phyloP scores from a whole-genome alignment of 2,888 invertebrate species.

The Baronia brevicornis region DNA sequence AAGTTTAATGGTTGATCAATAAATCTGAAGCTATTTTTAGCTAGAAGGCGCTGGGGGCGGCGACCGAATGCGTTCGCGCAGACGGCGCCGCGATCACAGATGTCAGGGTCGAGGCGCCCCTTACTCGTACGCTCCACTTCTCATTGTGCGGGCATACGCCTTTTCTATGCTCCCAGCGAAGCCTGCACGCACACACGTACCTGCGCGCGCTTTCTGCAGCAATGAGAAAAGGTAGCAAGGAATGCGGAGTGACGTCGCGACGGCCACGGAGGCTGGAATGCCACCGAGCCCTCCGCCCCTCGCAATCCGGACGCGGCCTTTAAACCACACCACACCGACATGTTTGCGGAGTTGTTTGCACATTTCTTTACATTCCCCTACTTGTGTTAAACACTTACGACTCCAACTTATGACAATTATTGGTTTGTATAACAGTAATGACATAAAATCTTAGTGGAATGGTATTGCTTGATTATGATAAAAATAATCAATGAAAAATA shows the following conservation, averaged over 20 bases:
- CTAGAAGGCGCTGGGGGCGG: conserved; percentile 53
- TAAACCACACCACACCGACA: conserved; percentile 72
- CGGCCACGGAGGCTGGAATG: conserved; percentile 64
- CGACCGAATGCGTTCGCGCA: conserved; percentile 38
- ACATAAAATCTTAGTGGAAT: no score
- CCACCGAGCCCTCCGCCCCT: conserved; percentile 60
- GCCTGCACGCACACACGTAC: conserved; percentile 11
- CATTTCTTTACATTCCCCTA: conserved; percentile 70
- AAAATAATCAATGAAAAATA: no score
- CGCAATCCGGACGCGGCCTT: conserved; percentile 72
- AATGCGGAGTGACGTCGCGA: conserved; percentile 57
- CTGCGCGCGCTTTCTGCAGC: conserved; percentile 17
- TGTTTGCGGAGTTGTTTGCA: conserved; percentile 74
- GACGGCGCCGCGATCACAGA: conserved; percentile 30
- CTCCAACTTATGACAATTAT: conserved; percentile 26
- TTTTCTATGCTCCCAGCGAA: conserved; percentile 6
- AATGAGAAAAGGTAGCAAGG: conserved; percentile 24
- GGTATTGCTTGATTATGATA: no score
- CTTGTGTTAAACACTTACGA: conserved; percentile 58
- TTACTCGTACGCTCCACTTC: conserved; percentile 31
- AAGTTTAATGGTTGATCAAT: conserved; percentile 39
- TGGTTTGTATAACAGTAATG: no score
- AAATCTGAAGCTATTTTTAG: conserved; percentile 58
- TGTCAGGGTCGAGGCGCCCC: conserved; percentile 44
- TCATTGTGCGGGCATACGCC: conserved; percentile 10